Conservation (phyloP, 2,888 invertebrate genomes). For the Andrena minutula region DNA sequence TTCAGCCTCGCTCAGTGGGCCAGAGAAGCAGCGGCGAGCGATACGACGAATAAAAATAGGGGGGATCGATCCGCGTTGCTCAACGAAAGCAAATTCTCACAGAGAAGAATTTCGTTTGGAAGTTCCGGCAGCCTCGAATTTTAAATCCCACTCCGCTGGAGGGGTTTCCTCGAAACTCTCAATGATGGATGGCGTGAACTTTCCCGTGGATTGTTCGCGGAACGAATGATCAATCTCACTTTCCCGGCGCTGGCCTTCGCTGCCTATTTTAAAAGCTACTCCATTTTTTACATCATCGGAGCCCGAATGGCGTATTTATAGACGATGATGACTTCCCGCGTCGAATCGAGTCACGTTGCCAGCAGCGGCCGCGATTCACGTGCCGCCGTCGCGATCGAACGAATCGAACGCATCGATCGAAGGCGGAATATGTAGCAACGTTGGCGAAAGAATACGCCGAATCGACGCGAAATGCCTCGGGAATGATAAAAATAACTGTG, state of each 20-base stretch:
- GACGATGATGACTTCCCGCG: background rate
- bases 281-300: background rate
- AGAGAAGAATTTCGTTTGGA: background rate
- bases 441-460: background rate
- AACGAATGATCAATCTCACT: background rate
- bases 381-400: background rate
- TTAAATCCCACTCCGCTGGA: background rate
- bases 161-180: background rate
- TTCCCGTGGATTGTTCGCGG: background rate
- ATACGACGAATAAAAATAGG: background rate
- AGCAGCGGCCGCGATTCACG: background rate
- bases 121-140: background rate
- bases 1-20: background rate
- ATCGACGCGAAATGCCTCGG: background rate
- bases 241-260: background rate
- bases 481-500: conserved; percentile 2
- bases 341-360: background rate
- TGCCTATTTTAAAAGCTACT: background rate
- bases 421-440: background rate
- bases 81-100: background rate
- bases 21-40: background rate
- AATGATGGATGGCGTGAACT: background rate
- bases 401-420: background rate
- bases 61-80: background rate
- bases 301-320: background rate